Evolutionary conservation across 2,113 vertebrate species (phyloP), one percentile per base, ranked within the genome.

Genomic region (Melanostigma gelatinosum): DNA sequence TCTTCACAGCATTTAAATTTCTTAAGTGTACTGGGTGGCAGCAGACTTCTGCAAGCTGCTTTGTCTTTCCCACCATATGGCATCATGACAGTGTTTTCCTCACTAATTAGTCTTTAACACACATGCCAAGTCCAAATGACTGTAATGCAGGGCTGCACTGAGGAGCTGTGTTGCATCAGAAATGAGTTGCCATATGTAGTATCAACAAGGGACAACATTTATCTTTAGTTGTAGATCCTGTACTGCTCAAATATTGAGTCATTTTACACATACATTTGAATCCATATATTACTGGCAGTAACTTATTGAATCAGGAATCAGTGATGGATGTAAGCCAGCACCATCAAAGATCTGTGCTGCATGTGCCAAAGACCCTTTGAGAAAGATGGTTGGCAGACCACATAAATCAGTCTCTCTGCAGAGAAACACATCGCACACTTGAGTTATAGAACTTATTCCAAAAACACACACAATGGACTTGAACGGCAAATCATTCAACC

Each of bases 41-140:
- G 85, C 85, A 93, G 89, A 85, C 89, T 87, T 93, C 89, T 65
- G 82, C 95, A 95, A 95, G 93, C 95, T 95, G 95, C 91, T 94
- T 85, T 87, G 85, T 94, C 93, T 92, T 90, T 87, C 44, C 87
- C 79, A 93, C 93, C 94, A 95, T 95, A 95, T 95, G 94, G 93
- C 92, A 92, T 89, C 88, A 91, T 95, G 93, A 95, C 94, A 95
- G 93, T 91, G 89, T 94, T 94, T 94, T 93, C 93, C 90, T 91
- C 91, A 89, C 94, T 95, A 95, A 95, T 95, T 95, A 95, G 94
- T 95, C 94, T 92, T 94, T 94, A 94, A 95, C 93, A 94, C 91
- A 93, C 93, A 94, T 91, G 93, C 93, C 93, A 94, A 93, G 88
- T 93, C 89, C 89, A 94, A 91, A 89, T 84, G 93, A 94, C 88